Evolutionary conservation across 1,140 invertebrate genomes (phyloP).

Genomic region (Drosophila lini): DNA sequence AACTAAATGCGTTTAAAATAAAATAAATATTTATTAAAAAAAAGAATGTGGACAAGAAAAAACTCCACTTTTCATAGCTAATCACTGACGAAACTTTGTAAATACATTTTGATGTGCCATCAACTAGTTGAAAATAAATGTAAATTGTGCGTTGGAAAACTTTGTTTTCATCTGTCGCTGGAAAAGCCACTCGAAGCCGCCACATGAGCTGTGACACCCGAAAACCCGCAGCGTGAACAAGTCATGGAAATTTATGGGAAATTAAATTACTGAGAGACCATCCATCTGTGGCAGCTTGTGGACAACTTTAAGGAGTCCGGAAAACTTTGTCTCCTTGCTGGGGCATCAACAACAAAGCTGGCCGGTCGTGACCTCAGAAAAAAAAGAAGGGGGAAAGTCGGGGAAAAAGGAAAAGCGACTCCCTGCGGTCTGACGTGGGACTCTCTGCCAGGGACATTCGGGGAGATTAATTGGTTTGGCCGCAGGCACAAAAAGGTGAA

Average conservation of each 20-base stretch:
- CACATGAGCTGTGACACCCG: conserved; percentile 3
- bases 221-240: conserved; percentile 12
- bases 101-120: conserved; percentile 60
- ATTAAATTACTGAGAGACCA: conserved; percentile 45
- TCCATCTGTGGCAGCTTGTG: conserved; percentile 12
- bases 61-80: conserved; percentile 33
- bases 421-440: conserved; percentile 19
- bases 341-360: conserved; percentile 16
- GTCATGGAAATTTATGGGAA: conserved; percentile 46
- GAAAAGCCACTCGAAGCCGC: conserved; percentile 3
- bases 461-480: conserved; percentile 72
- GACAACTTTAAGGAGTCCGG: conserved; percentile 47
- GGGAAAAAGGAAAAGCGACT: conserved; percentile 40
- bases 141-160: conserved; percentile 49
- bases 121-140: conserved; percentile 54
- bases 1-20: conserved; percentile 10
- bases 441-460: conserved; percentile 28
- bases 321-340: conserved; percentile 33
- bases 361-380: conserved; percentile 44
- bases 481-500: conserved; percentile 46
- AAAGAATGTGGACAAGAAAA: neutral
- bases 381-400: conserved; percentile 31
- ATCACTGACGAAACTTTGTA: conserved; percentile 38
- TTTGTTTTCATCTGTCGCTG: conserved; percentile 28
- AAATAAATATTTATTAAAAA: neutral